These are phyloP conservation scores for Palaemon carinicauda DNA, from an alignment of 1,140 invertebrate species.

Conservation along the genomic window DNA sequence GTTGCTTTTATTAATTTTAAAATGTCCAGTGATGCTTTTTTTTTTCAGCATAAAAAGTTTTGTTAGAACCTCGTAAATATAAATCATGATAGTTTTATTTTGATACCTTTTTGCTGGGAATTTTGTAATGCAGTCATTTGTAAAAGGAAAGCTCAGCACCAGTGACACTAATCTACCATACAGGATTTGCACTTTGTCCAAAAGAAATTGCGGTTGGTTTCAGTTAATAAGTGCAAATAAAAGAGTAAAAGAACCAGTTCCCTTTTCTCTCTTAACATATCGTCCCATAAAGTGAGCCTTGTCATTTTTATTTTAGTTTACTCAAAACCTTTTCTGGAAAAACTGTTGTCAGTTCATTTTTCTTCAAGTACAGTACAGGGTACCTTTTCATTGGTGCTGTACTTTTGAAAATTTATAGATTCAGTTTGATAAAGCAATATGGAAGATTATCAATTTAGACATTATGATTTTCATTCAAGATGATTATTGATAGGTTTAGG, in stretches of 20 bases:
- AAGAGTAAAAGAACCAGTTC: too few species aligned
- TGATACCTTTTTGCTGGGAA: conserved; percentile 53
- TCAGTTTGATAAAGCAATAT: too few species aligned
- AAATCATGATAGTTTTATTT: conserved; percentile 55
- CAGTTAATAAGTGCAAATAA: not conserved
- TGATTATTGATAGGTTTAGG: not conserved
- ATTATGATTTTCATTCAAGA: not conserved
- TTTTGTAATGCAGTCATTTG: conserved; percentile 51
- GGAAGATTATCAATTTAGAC: not conserved
- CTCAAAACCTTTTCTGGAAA: too few species aligned
- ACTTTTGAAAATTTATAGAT: too few species aligned
- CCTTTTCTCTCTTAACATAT: too few species aligned
- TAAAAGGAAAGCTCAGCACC: conserved; percentile 22
- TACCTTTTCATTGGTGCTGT: too few species aligned
- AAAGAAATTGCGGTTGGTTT: not conserved
- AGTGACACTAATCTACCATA: conserved; percentile 14
- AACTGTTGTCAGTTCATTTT: too few species aligned
- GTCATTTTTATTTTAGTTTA: too few species aligned
- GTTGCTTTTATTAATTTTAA: conserved; percentile 37
- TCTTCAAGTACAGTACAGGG: too few species aligned
- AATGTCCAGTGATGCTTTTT: conserved; percentile 14
- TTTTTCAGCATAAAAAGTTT: conserved; percentile 38
- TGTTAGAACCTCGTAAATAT: conserved; percentile 39
- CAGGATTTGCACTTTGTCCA: not conserved
- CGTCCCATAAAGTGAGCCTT: too few species aligned